Evolutionary conservation across 2,113 vertebrate genomes (phyloP).

Genomic region (Uria lomvia): DNA sequence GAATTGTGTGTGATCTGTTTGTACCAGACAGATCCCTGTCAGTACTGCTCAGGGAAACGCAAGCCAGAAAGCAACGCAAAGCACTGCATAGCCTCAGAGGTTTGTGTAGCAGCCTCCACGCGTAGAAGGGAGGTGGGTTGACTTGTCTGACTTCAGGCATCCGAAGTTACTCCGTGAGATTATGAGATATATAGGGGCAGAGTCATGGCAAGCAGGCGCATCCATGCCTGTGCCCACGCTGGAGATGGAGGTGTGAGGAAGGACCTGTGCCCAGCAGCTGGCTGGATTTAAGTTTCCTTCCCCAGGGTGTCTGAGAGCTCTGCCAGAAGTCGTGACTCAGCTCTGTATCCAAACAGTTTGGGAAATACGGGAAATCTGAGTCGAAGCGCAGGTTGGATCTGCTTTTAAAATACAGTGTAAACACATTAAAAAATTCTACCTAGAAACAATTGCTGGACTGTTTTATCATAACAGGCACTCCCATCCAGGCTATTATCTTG

Average conservation of each 20-base stretch:
- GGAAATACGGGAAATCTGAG: background rate
- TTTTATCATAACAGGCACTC: background rate
- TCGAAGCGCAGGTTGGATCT: background rate
- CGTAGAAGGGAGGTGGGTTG: background rate
- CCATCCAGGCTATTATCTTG: background rate
- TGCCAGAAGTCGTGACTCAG: conserved; percentile 1
- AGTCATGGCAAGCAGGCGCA: background rate
- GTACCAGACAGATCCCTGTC: background rate
- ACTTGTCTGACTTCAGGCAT: background rate
- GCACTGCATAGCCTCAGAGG: background rate
- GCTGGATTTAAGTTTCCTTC: background rate
- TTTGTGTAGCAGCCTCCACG: background rate
- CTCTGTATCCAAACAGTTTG: background rate
- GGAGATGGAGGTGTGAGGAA: background rate
- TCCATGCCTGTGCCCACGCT: background rate
- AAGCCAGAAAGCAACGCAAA: background rate
- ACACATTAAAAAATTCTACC: background rate
- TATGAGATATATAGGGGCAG: background rate
- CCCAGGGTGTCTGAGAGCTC: background rate
- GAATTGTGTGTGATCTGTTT: background rate
- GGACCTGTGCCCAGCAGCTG: background rate
- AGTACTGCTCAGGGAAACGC: background rate
- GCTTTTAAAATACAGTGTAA: background rate
- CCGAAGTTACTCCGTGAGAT: background rate
- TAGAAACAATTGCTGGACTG: background rate